These are phyloP conservation scores for Sebastes kiyomatsui DNA, from an alignment of 2,797 vertebrate genomes.

Conservation along the genomic window DNA sequence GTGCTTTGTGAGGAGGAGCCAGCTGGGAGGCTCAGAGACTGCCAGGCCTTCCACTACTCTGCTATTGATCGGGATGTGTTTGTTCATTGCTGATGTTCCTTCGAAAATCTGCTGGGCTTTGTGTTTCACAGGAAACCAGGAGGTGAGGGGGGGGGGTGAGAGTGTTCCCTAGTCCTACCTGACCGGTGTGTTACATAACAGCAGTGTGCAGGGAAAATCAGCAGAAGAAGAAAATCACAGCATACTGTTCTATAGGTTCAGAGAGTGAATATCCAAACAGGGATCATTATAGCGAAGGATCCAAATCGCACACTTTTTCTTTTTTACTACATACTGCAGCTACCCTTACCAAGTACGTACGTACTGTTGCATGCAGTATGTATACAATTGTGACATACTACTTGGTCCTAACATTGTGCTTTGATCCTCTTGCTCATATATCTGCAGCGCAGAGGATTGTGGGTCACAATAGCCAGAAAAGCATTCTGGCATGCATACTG, in stretches of 20 bases:
- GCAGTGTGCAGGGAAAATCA: neutral
- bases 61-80: slow-evolving; percentile 58
- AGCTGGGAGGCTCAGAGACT: slow-evolving; percentile 17
- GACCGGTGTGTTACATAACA: slow-evolving; percentile 13
- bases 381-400: too few species aligned
- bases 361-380: too few species aligned
- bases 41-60: slow-evolving; percentile 33
- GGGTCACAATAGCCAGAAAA: too few species aligned
- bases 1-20: slow-evolving; percentile 1
- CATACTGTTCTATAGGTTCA: neutral
- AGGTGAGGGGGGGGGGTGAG: neutral
- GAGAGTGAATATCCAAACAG: neutral
- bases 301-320: too few species aligned
- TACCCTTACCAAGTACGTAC: too few species aligned
- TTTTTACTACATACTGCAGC: too few species aligned
- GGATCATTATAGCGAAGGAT: neutral
- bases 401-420: too few species aligned
- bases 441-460: too few species aligned
- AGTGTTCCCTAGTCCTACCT: neutral
- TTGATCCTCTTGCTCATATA: too few species aligned
- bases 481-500: too few species aligned
- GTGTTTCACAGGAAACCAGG: slow-evolving; percentile 39
- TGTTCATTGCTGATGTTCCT: slow-evolving; percentile 65
- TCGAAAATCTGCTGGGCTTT: slow-evolving; percentile 59
- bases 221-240: neutral